Evolutionary conservation across 2,888 invertebrate species (phyloP).

Genomic region (Brachyptera risi): DNA sequence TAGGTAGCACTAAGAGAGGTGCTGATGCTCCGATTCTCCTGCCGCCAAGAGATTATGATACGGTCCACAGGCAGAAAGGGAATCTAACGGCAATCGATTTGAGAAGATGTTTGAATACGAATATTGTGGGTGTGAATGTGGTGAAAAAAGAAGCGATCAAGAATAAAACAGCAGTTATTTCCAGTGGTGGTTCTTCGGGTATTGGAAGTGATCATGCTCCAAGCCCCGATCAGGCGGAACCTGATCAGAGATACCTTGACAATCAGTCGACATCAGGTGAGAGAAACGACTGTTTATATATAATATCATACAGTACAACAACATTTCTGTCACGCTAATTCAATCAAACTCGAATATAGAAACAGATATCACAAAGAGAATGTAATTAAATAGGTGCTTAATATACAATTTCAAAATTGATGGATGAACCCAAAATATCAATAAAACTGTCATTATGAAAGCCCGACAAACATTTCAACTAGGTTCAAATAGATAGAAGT

Average conservation of each 20-base stretch:
- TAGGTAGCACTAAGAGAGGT: slow-evolving; percentile 43
- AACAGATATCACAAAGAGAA: too few species aligned
- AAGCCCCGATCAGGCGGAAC: slow-evolving; percentile 61
- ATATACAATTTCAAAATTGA: too few species aligned
- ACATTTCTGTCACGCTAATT: too few species aligned
- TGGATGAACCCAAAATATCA: too few species aligned
- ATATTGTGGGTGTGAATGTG: slow-evolving; percentile 56
- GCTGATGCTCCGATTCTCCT: slow-evolving; percentile 69
- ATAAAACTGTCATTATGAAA: too few species aligned
- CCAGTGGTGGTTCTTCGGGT: slow-evolving; percentile 80
- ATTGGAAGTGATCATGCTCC: slow-evolving; percentile 87
- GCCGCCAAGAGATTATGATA: slow-evolving; percentile 93
- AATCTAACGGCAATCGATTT: slow-evolving; percentile 70
- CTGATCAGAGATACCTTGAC: slow-evolving; percentile 49
- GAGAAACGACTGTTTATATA: too few species aligned
- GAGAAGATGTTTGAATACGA: slow-evolving; percentile 64
- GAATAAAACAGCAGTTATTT: slow-evolving; percentile 48
- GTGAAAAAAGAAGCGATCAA: slow-evolving; percentile 32
- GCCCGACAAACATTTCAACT: too few species aligned
- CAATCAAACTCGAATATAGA: too few species aligned
- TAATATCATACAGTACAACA: too few species aligned
- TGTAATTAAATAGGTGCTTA: too few species aligned
- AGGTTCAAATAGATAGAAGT: too few species aligned
- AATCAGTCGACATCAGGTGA: slow-evolving; percentile 61
- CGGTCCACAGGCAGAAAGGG: slow-evolving; percentile 75